phyloP scores from a whole-genome alignment of 2,888 invertebrate species.

The Achlya flavicornis region DNA sequence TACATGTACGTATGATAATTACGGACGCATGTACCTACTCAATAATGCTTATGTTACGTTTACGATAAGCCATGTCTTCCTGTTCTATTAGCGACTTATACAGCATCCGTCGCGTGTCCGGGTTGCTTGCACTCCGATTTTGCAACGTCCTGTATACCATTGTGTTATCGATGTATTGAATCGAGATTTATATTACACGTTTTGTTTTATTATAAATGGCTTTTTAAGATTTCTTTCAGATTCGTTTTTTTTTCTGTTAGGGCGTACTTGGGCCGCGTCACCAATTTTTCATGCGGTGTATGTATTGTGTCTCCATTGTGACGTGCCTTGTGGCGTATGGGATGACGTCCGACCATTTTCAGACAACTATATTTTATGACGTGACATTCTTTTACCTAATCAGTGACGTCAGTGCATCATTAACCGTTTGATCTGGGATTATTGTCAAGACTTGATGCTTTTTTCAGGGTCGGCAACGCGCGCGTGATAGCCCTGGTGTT shows the following conservation, averaged over 20 bases:
- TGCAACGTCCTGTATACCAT: conserved; percentile 10
- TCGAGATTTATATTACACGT: background rate
- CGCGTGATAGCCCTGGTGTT: too few species aligned
- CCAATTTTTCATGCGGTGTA: too few species aligned
- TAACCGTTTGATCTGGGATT: too few species aligned
- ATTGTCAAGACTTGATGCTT: too few species aligned
- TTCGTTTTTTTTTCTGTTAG: background rate
- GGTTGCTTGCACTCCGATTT: conserved; percentile 12
- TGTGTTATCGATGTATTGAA: conserved; percentile 10
- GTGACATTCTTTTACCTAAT: too few species aligned
- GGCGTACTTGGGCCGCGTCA: too few species aligned
- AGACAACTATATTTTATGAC: too few species aligned
- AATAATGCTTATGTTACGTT: background rate
- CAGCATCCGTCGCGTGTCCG: conserved; percentile 6
- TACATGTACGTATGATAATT: conserved; percentile 6
- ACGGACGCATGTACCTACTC: background rate
- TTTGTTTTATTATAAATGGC: background rate
- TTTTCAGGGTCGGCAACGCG: too few species aligned
- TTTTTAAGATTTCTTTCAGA: background rate
- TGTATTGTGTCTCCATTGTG: too few species aligned
- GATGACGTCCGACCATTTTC: too few species aligned
- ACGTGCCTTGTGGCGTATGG: too few species aligned
- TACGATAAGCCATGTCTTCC: conserved; percentile 7
- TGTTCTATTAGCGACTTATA: conserved; percentile 9
- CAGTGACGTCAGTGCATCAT: too few species aligned